Conservation (phyloP, 2,797 vertebrate genomes). For the Carduelis carduelis region DNA sequence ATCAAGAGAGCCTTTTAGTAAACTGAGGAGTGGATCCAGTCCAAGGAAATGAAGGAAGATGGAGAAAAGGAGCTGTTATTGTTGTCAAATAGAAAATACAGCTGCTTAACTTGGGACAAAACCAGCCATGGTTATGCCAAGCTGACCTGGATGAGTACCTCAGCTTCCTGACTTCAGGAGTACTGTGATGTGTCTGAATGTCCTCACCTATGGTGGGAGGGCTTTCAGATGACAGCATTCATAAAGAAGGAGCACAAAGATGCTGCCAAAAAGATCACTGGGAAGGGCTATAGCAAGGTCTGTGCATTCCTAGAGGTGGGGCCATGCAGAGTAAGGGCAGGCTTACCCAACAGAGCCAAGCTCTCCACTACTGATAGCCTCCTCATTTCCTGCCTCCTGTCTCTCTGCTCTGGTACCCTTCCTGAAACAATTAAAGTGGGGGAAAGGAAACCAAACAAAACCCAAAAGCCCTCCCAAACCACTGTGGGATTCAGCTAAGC, state of each 20-base stretch:
- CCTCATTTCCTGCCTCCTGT: background rate
- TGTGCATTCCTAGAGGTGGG: accelerated
- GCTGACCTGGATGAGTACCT: background rate
- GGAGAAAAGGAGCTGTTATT: background rate
- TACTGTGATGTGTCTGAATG: background rate
- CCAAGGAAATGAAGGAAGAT: background rate
- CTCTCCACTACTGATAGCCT: background rate
- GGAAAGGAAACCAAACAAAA: background rate
- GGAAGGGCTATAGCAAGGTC: background rate
- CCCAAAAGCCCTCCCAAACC: background rate
- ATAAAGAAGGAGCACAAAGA: background rate
- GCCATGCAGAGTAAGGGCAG: accelerated
- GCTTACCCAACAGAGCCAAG: background rate
- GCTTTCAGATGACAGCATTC: background rate
- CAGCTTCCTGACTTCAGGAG: background rate
- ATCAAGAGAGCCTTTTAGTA: background rate
- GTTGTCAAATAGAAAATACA: background rate
- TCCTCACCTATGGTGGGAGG: accelerated
- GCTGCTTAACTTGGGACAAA: background rate
- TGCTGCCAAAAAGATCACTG: background rate
- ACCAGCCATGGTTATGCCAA: accelerated
- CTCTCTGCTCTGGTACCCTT: background rate
- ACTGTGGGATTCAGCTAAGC: background rate
- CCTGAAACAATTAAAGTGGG: background rate
- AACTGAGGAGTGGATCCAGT: background rate